Base-by-base conservation (phyloP, 2,797 vertebrate species). In the Urosaurus nigricauda region DNA sequence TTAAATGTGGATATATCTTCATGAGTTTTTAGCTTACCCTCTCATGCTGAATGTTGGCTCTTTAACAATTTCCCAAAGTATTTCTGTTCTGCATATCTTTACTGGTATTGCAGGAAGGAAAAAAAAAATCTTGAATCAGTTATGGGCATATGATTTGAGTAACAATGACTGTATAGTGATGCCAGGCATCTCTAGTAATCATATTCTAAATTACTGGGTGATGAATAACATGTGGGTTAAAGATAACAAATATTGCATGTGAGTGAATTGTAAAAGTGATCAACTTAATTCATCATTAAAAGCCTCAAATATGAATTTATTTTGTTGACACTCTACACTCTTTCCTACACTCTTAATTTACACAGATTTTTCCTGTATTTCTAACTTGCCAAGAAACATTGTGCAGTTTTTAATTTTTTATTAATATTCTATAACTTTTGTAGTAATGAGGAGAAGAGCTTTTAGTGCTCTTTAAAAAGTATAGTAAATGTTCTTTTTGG, bases 371-470 rank as follows among this genome's bases (percentile, higher is more conserved):
- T 24, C 19, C 82, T 53, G 35, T 19, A 47, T 11, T 75, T 17
- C 13, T 77, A 58, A 65, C 78, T 60, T 86, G 47, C 16, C 19
- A 63, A 63, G 13, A 84, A 53, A 71, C 35, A 3, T 13, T 53
- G 24, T 84, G 32, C 17, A 35, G 47, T 26, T 84, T 73, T 84
- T 21, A 47, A 56, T 71, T 84, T 77, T 60, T 86, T 63, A 63
- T 47, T 77, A 77, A 47, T 32, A 14, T 65, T 85, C 26, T 77
- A 21, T 35, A n/a, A 47, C 35, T 47, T 51, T 9, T 32, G 58
- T 60, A 19, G 58, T 60, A 5, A 60, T 60, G 58, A 60, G 58
- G 58, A 60, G 58, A 60, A 60, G 58, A 60, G 58, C 58, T 60
- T 60, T 60, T 60, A 60, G 58, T 60, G 58, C 58, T 60, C 14